Evolutionary conservation across 2,113 vertebrate species (phyloP), one percentile per base, ranked within the genome.

Genomic region (Prionailurus viverrinus): DNA sequence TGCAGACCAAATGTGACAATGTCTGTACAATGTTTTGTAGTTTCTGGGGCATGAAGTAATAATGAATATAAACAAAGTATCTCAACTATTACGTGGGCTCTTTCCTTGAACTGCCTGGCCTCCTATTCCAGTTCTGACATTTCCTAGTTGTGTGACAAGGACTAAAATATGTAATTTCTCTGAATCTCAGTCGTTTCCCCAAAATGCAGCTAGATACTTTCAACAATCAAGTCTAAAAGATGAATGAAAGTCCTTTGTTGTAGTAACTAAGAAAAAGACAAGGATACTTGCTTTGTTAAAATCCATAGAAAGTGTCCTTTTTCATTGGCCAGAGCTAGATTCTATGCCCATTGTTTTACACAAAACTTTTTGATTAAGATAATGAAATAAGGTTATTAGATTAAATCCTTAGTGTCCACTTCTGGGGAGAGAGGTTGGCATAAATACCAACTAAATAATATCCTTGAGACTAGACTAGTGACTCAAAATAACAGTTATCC

Each of bases 51-150:
- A 5, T 36, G 48, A 21, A 33, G 14, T 11, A 4, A 39, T 53
- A 48, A 31, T 2, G 5, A 23, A 19, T 4, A 23, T 33, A 74
- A 16, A 5, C 8, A 18, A 0, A 33, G 23, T 1, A 6, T 8
- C 31, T 45, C 63, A 41, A 18, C 7, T 41, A 14, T 1, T 9
- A 45, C 45, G 0, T 61, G 76, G 31, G 16, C 53, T 41, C 15
- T 21, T 36, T 41, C 31, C 76, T 8, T 3, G 13, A 31, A 13
- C 23, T 12, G 3, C 21, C 36, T 66, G 83, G 55, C 63, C 74
- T 11, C 18, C 31, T 65, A 39, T 18, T 36, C 21, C n/a, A 41
- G 4, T 55, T 36, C 36, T 83, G 39, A 2, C 15, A 7, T 73
- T 82, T 29, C 48, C 53, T 5, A 65, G 39, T 73, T 78, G 31